These are phyloP conservation scores for Tipula helvola DNA, from an alignment of 2,888 invertebrate genomes.

Conservation along the genomic window DNA sequence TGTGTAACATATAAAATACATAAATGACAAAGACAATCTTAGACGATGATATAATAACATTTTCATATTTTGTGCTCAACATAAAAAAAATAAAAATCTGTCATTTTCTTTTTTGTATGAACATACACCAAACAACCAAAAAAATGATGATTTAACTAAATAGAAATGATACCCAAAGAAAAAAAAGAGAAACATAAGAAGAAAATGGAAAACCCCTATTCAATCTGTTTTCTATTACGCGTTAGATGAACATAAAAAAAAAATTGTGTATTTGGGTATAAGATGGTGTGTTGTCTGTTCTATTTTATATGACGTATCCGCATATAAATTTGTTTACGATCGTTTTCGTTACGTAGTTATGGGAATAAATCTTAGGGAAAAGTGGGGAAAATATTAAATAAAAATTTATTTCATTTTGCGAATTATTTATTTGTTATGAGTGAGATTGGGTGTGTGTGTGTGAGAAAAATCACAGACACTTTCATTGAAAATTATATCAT, in stretches of 20 bases:
- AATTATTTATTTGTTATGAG: neutral
- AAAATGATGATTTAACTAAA: neutral
- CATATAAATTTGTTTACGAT: neutral
- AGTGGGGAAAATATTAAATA: neutral
- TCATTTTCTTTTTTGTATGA: neutral
- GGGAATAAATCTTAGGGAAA: neutral
- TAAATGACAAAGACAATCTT: neutral
- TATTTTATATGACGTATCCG: neutral
- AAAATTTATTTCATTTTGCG: neutral
- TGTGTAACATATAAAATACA: neutral
- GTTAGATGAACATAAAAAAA: neutral
- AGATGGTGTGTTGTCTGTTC: neutral
- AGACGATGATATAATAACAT: neutral
- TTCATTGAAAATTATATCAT: neutral
- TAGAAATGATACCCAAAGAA: neutral
- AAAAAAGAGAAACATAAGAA: neutral
- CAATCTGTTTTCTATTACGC: neutral
- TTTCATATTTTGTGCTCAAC: neutral
- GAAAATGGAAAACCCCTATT: neutral
- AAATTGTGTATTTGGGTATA: neutral
- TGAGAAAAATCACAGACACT: neutral
- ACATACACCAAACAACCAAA: neutral
- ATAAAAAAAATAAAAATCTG: neutral
- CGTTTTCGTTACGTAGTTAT: neutral
- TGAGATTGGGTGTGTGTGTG: neutral